Evolutionary conservation across 2,797 vertebrate genomes (phyloP), one percentile per base, ranked within the genome.

Genomic region (Garrulus glandarius): DNA sequence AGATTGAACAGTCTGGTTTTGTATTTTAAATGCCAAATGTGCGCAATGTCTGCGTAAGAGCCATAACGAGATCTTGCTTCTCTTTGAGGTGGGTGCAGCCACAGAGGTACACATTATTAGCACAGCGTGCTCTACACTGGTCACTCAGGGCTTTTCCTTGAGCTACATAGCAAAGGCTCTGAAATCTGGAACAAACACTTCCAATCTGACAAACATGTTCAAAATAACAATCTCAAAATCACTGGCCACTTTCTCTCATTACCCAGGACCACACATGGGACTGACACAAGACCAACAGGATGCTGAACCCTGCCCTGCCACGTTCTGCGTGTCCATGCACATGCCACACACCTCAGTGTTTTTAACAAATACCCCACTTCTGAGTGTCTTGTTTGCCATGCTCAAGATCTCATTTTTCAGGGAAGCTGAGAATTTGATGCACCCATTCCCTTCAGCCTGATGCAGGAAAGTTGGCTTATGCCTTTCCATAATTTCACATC

Each of bases 211-310:
- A 85, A 36, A 19, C 6, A 15, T 5, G 2, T 50, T 74, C 60
- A 56, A 85, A 93, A 63, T 8, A 68, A 50, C 11, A 44, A 41
- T 30, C 34, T 77, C 27, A 47, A 47, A 88, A 39, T 3, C 4
- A 1, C 32, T 75, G n/a, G 6, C 5, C 8, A 17, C 63, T 65
- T 87, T 47, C 30, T 81, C 1, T n/a, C 24, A 23, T 21, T 8
- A 67, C 4, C 15, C 34, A 65, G 72, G 19, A 68, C 13, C 4
- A 29, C 1, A 12, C 4, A 41, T 0, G 2, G 23, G 32, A 77
- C 34, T 37, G 60, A 80, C 30, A 85, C 10, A 39, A 41, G 57
- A 39, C 12, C 44, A 29, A 36, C 0, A 4, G 15, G 2, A 5
- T 32, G 36, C 15, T 64, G 36, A 17, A 77, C 27, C 13, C 11